Percentiles rank a stretch among this genome's conserved stretches.
Conservation (phyloP, 2,888 invertebrate species). For the Harmothoe impar region DNA sequence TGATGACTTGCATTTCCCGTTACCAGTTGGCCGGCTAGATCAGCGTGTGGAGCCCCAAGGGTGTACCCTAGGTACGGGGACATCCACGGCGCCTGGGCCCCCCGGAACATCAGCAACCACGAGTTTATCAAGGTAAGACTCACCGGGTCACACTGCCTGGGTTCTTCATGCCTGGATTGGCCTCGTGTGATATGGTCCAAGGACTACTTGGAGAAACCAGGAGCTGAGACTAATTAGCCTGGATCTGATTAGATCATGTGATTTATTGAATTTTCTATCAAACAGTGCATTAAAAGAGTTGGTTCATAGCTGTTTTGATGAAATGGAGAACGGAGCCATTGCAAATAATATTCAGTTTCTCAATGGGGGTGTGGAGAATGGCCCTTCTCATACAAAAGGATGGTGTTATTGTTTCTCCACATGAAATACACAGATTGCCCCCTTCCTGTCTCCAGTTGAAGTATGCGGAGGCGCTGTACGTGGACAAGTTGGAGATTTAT, state of each 20-base stretch:
- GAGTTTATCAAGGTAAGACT: slow-evolving; percentile 75
- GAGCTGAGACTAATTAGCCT: too few species aligned
- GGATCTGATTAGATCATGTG: too few species aligned
- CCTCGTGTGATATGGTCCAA: too few species aligned
- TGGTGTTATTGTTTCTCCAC: not conserved
- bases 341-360: not conserved
- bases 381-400: too few species aligned
- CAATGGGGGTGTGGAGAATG: too few species aligned
- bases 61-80: slow-evolving; percentile 78
- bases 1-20: not conserved
- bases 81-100: slow-evolving; percentile 76
- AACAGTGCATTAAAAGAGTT: too few species aligned
- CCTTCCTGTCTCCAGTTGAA: slow-evolving; percentile 62
- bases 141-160: not conserved
- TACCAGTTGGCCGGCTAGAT: slow-evolving; percentile 75
- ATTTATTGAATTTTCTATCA: too few species aligned
- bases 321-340: too few species aligned
- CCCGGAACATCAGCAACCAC: slow-evolving; percentile 68
- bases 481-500: slow-evolving; percentile 69
- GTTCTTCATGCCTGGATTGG: not conserved
- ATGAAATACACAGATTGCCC: not conserved
- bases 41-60: slow-evolving; percentile 73
- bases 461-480: slow-evolving; percentile 66
- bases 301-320: too few species aligned
- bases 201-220: not conserved